Base-by-base conservation (phyloP, 1,140 invertebrate genomes). In the Brachionus calyciflorus region DNA sequence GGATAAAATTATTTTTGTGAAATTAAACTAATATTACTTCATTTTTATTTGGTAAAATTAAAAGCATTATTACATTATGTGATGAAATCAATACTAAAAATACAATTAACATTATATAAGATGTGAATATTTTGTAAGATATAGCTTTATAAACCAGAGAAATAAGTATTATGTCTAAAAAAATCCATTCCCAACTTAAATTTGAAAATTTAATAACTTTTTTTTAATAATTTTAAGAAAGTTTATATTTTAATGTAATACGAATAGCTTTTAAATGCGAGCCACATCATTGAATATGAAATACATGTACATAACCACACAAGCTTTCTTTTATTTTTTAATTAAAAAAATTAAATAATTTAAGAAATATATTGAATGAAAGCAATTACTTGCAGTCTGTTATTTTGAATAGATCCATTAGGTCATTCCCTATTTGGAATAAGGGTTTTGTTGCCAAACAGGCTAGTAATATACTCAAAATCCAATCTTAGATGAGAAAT, bases 21-120 rank as follows among this genome's bases (percentile, higher is more conserved):
- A 3, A 88, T 88, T 90, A 90, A 12, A 90, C 84, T 79, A 28
- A 19, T 80, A 82, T 81, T 80, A 87, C 87, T 78, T 82, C 80
- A 10, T 88, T 89, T 24, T 90, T 83, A 26, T 85, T 82, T 10
- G 88, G 88, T 3, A 89, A 89, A 49, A 89, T 87, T 81, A 90
- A 90, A 1, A 90, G 89, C 83, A 90, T 89, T 81, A 90, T 88
- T 44, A 89, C 86, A 80, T 90, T 89, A 81, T 90, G 90, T 41
- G 89, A 76, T 78, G 90, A 89, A 68, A 89, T 84, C 9, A 87
- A 78, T 4, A 83, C 65, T 28, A 89, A 80, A 19, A 90, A 79
- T 4, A 88, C 78, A 1, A 87, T 83, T 17, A 65, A 2, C 21
- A 33, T 9, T 7, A 12, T 3, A 33, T 28, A 57, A 33, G 24